Percentiles rank a stretch among this genome's conserved stretches.
Evolutionary conservation across 2,888 invertebrate genomes (phyloP).

Genomic region (Cataglyphis albicans): DNA sequence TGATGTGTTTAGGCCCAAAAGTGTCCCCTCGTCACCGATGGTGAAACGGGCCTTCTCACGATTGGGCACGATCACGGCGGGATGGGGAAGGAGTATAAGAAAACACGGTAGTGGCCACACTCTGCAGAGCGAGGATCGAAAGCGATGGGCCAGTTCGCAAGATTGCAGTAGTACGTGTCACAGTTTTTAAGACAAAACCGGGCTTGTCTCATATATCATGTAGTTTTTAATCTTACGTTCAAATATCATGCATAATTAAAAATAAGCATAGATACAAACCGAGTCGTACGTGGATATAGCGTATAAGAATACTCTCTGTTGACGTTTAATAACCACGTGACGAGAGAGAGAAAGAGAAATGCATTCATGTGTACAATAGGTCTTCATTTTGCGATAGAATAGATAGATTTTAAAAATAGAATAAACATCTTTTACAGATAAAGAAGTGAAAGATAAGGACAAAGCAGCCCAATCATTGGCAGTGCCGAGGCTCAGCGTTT

Average conservation of each 20-base stretch:
- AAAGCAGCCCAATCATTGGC: conserved; percentile 90
- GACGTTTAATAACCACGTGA: neutral
- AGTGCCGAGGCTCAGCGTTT: conserved; percentile 95
- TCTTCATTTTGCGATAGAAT: neutral
- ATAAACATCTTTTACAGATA: conserved; percentile 88
- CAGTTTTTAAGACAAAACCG: neutral
- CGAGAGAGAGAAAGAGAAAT: neutral
- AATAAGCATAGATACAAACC: neutral
- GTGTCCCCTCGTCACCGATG: conserved; percentile 97
- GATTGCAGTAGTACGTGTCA: conserved; percentile 94
- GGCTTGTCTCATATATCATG: conserved; percentile 1
- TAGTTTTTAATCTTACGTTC: conserved; percentile 3
- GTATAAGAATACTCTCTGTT: neutral
- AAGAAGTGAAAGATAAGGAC: conserved; percentile 92
- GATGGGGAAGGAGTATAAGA: conserved; percentile 95
- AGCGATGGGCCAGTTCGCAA: conserved; percentile 96
- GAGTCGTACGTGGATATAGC: neutral
- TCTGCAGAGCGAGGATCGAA: conserved; percentile 94
- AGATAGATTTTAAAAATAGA: conserved; percentile 13
- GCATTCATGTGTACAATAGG: neutral
- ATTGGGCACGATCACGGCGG: conserved; percentile 95
- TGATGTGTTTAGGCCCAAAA: conserved; percentile 91
- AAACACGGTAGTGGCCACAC: conserved; percentile 94
- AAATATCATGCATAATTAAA: conserved; percentile 3
- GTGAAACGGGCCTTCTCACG: conserved; percentile 97